Percentiles rank a stretch among this genome's conserved stretches.
Conservation (phyloP, 2,113 vertebrate species). For the Corythaixoides concolor region DNA sequence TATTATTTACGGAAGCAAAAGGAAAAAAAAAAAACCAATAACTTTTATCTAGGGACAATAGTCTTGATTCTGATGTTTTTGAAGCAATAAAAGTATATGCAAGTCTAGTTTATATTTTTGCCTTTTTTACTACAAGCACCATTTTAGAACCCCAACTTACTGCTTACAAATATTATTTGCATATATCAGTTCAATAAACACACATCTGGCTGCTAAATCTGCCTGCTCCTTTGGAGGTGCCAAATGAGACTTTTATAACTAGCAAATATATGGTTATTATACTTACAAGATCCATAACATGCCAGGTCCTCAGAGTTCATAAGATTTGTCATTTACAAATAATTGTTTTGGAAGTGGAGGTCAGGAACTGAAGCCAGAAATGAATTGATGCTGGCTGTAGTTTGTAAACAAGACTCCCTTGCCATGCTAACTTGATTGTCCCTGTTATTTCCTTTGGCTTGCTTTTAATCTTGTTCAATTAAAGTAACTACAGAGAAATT, state of each 20-base stretch:
- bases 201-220: conserved; percentile 17
- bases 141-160: background rate
- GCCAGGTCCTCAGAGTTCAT: background rate
- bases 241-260: conserved; percentile 17
- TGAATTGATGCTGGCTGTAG: background rate
- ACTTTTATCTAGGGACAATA: conserved; percentile 14
- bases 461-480: background rate
- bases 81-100: background rate
- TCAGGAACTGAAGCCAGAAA: conserved; percentile 15
- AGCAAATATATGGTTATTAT: conserved; percentile 9
- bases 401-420: conserved; percentile 46
- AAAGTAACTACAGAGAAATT: background rate
- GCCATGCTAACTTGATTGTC: background rate
- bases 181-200: background rate
- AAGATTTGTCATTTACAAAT: conserved; percentile 1
- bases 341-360: conserved; percentile 1
- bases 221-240: background rate
- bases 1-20: conserved; percentile 9
- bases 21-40: background rate
- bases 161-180: conserved; percentile 24
- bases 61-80: conserved; percentile 16
- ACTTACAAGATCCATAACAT: background rate
- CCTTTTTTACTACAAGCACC: background rate
- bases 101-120: conserved; percentile 8
- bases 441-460: background rate